These are phyloP conservation scores for Esox lucius DNA, from an alignment of 2,797 vertebrate species.

Conservation along the genomic window DNA sequence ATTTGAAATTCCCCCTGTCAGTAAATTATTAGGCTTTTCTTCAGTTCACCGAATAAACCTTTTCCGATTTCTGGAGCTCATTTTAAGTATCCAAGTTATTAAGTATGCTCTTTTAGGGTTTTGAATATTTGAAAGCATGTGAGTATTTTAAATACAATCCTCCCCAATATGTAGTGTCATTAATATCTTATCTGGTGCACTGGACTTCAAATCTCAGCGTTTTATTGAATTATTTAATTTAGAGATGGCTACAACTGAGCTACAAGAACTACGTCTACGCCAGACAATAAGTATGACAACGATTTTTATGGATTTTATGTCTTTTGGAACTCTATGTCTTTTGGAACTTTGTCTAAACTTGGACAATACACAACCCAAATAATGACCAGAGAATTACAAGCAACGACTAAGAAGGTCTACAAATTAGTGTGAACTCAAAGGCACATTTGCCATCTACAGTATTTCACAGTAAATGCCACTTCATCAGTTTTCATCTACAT, in stretches of 20 bases:
- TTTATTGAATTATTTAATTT: neutral
- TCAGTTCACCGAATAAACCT: slow-evolving; percentile 38
- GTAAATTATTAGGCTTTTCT: slow-evolving; percentile 22
- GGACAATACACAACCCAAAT: neutral
- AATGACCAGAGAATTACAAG: neutral
- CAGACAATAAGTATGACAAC: neutral
- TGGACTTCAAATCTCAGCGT: neutral
- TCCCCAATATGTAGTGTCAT: slow-evolving; percentile 7
- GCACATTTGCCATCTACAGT: slow-evolving; percentile 36
- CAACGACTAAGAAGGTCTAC: slow-evolving; percentile 62
- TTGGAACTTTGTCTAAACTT: slow-evolving; percentile 48
- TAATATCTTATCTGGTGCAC: slow-evolving; percentile 1
- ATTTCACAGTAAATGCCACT: slow-evolving; percentile 33
- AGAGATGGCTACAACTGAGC: neutral
- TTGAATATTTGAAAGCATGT: slow-evolving; percentile 8
- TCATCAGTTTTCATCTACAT: slow-evolving; percentile 38
- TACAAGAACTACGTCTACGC: neutral
- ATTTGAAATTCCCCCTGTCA: slow-evolving; percentile 45
- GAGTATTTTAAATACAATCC: slow-evolving; percentile 20
- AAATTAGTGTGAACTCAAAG: slow-evolving; percentile 52
- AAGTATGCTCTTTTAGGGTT: slow-evolving; percentile 27
- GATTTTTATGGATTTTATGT: no score
- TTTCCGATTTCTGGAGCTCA: slow-evolving; percentile 37
- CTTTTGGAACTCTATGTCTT: slow-evolving; percentile 46
- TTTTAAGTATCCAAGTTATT: slow-evolving; percentile 40